Base-by-base conservation (phyloP, 35 echinoderm and acorn worm genomes). In the Stichopus chloronotus region DNA sequence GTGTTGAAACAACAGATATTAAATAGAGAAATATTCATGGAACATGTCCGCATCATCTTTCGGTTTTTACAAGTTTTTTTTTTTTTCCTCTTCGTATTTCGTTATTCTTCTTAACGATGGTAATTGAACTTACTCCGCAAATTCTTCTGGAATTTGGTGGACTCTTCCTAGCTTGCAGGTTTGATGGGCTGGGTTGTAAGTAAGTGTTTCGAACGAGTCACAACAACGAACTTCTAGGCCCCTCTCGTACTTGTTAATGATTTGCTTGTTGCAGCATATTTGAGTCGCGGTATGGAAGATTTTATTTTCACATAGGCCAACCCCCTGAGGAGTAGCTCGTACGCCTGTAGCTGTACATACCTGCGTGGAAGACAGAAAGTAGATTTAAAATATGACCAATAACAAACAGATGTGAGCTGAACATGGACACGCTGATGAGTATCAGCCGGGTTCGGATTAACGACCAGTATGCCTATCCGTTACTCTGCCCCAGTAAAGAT, bases 321-420 rank as follows among this genome's bases (percentile, higher is more conserved):
- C 16, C 4, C 80, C 80, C 5, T 10, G 17, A 17, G 80, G 52
- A 56, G 55, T 7, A 1, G 80, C 80, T 20, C 52, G 10, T 9
- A 83, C 80, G 25, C 80, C 80, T 54, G 4, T 17, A 13, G 80
- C 17, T 16, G 80, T 83, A 54, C 80, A 83, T 19, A 83, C 80
- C 80, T 83, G 53, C 53, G 11, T 53, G n/a, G 14, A 56, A 83
- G 55, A 83, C 1, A 82, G 43, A 43, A 43, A 43, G 3, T 43
- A 43, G 30, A 43, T 43, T 43, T 43, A 43, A 0, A 43, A 43
- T 43, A 43, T 3, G 30, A 43, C 3, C 3, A 43, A 43, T 43
- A 43, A 43, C 30, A 43, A 43, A 43, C 30, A 43, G 30, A 43
- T 43, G 30, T 43, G 30, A 43, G 30, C 3, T 43, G 30, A 43